Conservation (phyloP, 2,888 invertebrate species). For the Stenurella melanura region DNA sequence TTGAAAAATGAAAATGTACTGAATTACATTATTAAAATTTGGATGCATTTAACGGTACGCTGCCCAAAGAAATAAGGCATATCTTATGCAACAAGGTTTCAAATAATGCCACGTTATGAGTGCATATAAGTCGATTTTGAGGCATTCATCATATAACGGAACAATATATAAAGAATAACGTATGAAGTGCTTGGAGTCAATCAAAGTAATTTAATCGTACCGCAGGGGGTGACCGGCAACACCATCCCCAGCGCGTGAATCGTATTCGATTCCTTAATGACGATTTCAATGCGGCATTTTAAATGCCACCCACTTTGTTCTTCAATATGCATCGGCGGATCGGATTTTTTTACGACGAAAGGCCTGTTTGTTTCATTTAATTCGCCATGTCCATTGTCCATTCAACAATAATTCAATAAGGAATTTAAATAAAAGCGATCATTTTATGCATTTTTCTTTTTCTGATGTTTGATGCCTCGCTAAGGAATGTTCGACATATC, state of each 20-base stretch:
- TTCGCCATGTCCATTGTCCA: slow-evolving; percentile 48
- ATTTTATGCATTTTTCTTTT: slow-evolving; percentile 29
- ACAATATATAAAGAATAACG: slow-evolving; percentile 30
- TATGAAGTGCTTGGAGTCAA: slow-evolving; percentile 46
- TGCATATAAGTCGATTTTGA: slow-evolving; percentile 5
- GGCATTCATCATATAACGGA: slow-evolving; percentile 40
- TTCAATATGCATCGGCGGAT: slow-evolving; percentile 33
- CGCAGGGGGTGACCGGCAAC: slow-evolving; percentile 50
- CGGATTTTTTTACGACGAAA: slow-evolving; percentile 33
- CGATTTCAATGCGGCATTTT: slow-evolving; percentile 44
- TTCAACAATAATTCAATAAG: slow-evolving; percentile 48
- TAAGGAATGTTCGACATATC: slow-evolving; percentile 19
- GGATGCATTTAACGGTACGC: background rate
- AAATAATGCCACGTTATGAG: background rate
- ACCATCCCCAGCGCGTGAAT: slow-evolving; percentile 46
- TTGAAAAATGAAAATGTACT: too few relatives aligned
- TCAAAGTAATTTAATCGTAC: slow-evolving; percentile 57
- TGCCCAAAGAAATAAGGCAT: background rate
- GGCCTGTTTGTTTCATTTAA: slow-evolving; percentile 43
- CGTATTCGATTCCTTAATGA: slow-evolving; percentile 41
- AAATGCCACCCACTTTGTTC: slow-evolving; percentile 54
- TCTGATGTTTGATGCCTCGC: slow-evolving; percentile 27
- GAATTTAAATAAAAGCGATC: slow-evolving; percentile 49
- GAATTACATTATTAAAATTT: background rate
- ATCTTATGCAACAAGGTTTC: background rate